Conservation (phyloP, 2,797 vertebrate genomes). For the Myotis planiceps region DNA sequence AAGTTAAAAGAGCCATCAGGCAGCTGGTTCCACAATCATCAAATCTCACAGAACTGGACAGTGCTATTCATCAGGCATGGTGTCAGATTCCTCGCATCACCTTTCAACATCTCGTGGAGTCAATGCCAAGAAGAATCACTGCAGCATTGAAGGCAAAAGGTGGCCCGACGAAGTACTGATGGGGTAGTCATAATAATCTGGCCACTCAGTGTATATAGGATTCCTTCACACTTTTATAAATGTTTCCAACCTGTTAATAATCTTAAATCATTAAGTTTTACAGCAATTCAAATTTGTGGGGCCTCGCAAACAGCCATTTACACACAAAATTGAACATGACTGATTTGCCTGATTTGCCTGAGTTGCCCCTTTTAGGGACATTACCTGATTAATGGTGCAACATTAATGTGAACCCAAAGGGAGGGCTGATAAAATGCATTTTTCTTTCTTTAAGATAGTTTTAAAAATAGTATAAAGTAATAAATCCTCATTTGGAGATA, state of each 20-base stretch:
- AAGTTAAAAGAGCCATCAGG: no score
- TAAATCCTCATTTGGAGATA: constrained; percentile 1
- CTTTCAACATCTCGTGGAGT: no score
- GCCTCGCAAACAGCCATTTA: background rate
- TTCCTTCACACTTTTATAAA: background rate
- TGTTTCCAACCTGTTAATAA: background rate
- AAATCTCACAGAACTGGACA: no score
- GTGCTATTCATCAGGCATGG: no score
- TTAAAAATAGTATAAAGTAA: background rate
- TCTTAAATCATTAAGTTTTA: background rate
- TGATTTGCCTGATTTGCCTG: background rate
- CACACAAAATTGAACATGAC: background rate
- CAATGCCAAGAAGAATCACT: no score
- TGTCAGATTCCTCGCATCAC: no score
- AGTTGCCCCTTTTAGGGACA: background rate
- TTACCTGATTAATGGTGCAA: background rate
- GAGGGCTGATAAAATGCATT: background rate
- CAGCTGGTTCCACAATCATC: no score
- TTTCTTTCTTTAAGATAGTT: background rate
- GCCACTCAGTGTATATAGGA: background rate
- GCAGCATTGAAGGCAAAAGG: no score
- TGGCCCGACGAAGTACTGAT: no score
- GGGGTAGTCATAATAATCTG: no score
- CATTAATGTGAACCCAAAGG: background rate
- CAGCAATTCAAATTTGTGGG: background rate